Evolutionary conservation across 2,888 invertebrate species (phyloP).

Genomic region (Oxystoma pomonae): DNA sequence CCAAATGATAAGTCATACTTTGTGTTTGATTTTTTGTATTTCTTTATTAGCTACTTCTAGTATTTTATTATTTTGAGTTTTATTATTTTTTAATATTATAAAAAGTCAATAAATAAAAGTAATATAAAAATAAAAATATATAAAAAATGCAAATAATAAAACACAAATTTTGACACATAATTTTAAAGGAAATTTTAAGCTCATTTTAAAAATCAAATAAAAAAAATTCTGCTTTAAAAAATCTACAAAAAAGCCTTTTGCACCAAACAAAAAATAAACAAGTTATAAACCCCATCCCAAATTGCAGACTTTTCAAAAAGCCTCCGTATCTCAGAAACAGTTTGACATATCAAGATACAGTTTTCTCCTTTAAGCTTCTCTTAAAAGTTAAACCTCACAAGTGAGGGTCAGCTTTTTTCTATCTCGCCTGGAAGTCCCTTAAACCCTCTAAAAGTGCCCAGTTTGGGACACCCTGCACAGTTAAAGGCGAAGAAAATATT

Average conservation of each 20-base stretch:
- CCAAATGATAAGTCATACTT: too few relatives aligned
- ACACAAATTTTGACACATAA: too few relatives aligned
- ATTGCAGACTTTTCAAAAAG: background rate
- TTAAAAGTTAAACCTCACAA: background rate
- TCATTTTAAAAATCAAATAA: too few relatives aligned
- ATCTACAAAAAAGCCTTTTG: background rate
- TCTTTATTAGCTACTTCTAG: too few relatives aligned
- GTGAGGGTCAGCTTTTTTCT: background rate
- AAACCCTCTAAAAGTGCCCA: background rate
- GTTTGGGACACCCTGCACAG: background rate
- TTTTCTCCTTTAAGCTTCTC: background rate
- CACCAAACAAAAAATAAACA: background rate
- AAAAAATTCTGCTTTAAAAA: background rate
- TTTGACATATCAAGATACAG: background rate
- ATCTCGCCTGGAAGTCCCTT: background rate
- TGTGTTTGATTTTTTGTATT: too few relatives aligned
- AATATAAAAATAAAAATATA: too few relatives aligned
- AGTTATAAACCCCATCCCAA: background rate
- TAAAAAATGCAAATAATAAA: too few relatives aligned
- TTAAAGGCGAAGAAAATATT: background rate
- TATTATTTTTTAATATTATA: too few relatives aligned
- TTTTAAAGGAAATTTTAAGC: too few relatives aligned
- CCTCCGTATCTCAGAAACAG: background rate
- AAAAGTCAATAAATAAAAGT: too few relatives aligned
- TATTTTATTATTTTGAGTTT: too few relatives aligned